Evolutionary conservation across 1,140 invertebrate genomes (phyloP).

Genomic region (Ips nitidus): DNA sequence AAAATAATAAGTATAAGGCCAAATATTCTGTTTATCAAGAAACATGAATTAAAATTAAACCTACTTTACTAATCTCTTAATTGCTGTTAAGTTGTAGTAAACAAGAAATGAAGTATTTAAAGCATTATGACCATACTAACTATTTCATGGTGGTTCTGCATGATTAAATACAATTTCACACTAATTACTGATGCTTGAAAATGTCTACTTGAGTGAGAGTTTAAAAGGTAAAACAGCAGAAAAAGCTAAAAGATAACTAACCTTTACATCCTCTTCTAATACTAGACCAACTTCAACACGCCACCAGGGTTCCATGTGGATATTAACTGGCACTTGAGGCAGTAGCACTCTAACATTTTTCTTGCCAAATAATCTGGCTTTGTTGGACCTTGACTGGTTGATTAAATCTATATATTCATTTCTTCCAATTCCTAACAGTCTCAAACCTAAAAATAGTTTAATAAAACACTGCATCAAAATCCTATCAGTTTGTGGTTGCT

Average conservation of each 20-base stretch:
- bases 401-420: constrained; percentile 97
- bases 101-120: too few relatives aligned
- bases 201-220: too few relatives aligned
- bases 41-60: too few relatives aligned
- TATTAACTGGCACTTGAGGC: constrained; percentile 74
- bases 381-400: constrained; percentile 75
- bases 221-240: neutral
- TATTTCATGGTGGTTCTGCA: too few relatives aligned
- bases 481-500: constrained; percentile 51
- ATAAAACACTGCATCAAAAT: neutral
- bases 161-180: too few relatives aligned
- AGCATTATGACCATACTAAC: too few relatives aligned
- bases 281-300: constrained; percentile 81
- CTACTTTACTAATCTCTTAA: too few relatives aligned
- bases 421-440: constrained; percentile 90
- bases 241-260: constrained; percentile 16
- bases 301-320: constrained; percentile 91
- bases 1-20: too few relatives aligned
- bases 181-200: too few relatives aligned
- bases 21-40: too few relatives aligned
- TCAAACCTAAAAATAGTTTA: constrained; percentile 62
- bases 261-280: constrained; percentile 89
- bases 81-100: too few relatives aligned
- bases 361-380: constrained; percentile 61
- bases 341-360: constrained; percentile 70